A percentile compares a stretch with the other conserved stretches of the same genome.
These are phyloP conservation scores for Papilio gigon DNA, from an alignment of 2,888 invertebrate species.

Conservation along the genomic window DNA sequence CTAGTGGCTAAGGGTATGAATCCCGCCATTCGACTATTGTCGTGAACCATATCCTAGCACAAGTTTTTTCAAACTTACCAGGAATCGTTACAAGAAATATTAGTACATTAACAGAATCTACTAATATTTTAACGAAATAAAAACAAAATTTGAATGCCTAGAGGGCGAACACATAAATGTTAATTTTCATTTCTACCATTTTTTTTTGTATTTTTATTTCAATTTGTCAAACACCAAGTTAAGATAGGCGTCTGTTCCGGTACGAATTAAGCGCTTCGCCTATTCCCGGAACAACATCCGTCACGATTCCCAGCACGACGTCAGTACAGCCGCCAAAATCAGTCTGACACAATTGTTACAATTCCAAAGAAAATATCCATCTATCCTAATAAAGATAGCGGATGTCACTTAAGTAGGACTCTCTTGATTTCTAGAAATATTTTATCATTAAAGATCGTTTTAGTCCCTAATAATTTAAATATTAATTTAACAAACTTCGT, in stretches of 20 bases:
- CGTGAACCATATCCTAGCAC: too few species aligned
- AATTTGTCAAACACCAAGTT: not conserved
- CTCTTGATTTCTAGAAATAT: not conserved
- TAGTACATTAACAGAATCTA: too few species aligned
- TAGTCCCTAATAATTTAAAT: too few species aligned
- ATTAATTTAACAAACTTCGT: too few species aligned
- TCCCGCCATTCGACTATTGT: too few species aligned
- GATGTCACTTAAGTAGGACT: not conserved
- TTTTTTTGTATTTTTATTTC: not conserved
- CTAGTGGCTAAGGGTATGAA: too few species aligned
- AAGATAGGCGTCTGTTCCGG: slow-evolving; percentile 48
- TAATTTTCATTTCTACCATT: not conserved
- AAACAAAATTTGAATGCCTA: too few species aligned
- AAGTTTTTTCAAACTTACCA: too few species aligned
- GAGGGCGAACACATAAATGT: not conserved
- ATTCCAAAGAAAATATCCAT: not conserved
- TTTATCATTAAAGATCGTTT: too few species aligned
- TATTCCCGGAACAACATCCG: slow-evolving; percentile 49
- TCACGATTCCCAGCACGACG: slow-evolving; percentile 47
- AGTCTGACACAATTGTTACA: slow-evolving; percentile 34
- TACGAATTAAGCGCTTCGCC: slow-evolving; percentile 49
- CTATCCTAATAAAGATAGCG: not conserved
- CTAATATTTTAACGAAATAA: too few species aligned
- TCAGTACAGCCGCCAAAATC: not conserved
- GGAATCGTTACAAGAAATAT: too few species aligned